These are phyloP conservation scores for Ophonus ardosiacus DNA, from an alignment of 2,888 invertebrate species.

Conservation along the genomic window DNA sequence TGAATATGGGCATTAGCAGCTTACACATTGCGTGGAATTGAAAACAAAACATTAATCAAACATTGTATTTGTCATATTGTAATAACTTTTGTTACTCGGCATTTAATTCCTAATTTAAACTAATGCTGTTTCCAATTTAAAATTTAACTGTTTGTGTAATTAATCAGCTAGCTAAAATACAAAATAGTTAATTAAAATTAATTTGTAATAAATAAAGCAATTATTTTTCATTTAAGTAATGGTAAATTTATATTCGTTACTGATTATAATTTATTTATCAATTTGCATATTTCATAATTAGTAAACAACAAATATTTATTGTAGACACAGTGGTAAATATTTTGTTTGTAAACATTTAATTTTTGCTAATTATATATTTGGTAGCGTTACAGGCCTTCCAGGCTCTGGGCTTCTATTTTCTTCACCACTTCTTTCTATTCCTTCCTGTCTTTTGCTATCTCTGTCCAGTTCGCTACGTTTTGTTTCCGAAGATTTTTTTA, in stretches of 20 bases:
- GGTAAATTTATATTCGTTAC: neutral
- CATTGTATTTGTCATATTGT: conserved; percentile 13
- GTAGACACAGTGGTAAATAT: neutral
- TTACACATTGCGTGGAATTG: neutral
- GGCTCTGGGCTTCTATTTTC: too few species aligned
- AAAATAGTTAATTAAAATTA: neutral
- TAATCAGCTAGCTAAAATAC: conserved; percentile 14
- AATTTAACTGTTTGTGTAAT: conserved; percentile 23
- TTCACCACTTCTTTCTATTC: too few species aligned
- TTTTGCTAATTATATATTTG: too few species aligned
- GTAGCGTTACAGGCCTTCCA: too few species aligned
- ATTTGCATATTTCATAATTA: neutral
- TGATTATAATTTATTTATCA: neutral
- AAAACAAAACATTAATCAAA: conserved; percentile 10
- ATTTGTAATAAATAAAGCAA: neutral
- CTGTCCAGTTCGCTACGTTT: too few species aligned
- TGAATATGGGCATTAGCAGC: too few species aligned
- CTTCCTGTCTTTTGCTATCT: too few species aligned
- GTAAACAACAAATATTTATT: neutral
- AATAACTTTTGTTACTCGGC: conserved; percentile 13
- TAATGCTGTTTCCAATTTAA: conserved; percentile 6
- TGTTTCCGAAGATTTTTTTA: too few species aligned
- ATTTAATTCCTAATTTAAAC: conserved; percentile 14
- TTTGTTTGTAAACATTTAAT: neutral
- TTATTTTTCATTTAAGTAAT: conserved; percentile 26